Conservation (phyloP, 2,113 vertebrate genomes). For the Planiliza haematocheilus region DNA sequence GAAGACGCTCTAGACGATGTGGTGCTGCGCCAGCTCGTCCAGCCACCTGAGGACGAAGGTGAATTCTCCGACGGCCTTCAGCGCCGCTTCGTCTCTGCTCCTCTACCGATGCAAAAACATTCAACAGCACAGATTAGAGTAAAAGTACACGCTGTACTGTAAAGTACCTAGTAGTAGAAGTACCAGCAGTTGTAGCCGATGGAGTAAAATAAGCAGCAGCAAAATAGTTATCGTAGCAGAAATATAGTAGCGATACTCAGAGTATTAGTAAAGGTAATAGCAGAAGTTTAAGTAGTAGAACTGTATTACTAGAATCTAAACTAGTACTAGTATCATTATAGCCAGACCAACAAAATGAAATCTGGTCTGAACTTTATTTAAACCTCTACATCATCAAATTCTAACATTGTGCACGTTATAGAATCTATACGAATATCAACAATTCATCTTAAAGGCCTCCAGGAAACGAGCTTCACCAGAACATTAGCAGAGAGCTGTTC, state of each 20-base stretch:
- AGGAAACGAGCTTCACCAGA: too few species aligned
- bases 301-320: too few species aligned
- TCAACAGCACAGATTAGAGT: not conserved
- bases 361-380: too few species aligned
- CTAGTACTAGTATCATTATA: too few species aligned
- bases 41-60: constrained; percentile 69
- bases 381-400: too few species aligned
- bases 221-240: not conserved
- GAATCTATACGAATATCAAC: too few species aligned
- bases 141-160: not conserved
- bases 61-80: constrained; percentile 69
- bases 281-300: not conserved
- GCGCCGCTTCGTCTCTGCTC: constrained; percentile 4
- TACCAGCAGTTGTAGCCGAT: not conserved
- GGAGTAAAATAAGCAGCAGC: not conserved
- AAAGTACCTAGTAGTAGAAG: too few species aligned
- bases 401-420: too few species aligned
- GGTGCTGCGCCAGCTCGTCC: constrained; percentile 48
- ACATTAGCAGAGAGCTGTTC: too few species aligned
- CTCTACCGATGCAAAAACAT: constrained; percentile 32
- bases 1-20: constrained; percentile 2
- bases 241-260: not conserved
- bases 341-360: too few species aligned
- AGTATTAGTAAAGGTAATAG: not conserved
- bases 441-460: too few species aligned